These are phyloP conservation scores for Pogonomyrmex californicus DNA, from an alignment of 1,140 invertebrate genomes.

Conservation along the genomic window DNA sequence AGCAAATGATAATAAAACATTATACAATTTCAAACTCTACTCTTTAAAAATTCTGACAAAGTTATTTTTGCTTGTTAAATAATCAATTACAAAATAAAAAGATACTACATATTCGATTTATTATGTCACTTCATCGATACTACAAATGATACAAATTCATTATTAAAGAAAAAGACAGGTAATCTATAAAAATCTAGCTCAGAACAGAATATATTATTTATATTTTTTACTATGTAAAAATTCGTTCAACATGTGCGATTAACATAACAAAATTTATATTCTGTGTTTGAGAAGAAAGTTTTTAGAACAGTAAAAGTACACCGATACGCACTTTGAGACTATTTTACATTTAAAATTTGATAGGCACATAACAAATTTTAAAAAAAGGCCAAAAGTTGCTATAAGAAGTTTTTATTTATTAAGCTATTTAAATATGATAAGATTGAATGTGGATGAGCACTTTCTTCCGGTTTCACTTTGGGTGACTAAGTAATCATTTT, in stretches of 20 bases:
- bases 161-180: background rate
- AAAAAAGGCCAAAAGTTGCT: background rate
- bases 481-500: constrained; percentile 21
- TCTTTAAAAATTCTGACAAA: background rate
- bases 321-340: background rate
- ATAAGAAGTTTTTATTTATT: background rate
- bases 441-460: constrained; percentile 23
- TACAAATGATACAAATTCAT: background rate
- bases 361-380: background rate
- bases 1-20: background rate
- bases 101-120: background rate
- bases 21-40: background rate
- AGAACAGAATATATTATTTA: background rate
- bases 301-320: background rate
- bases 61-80: background rate
- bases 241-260: background rate
- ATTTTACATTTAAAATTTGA: background rate
- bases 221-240: background rate
- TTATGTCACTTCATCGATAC: background rate
- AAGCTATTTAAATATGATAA: background rate
- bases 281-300: background rate
- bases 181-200: background rate
- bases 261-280: background rate
- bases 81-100: background rate
- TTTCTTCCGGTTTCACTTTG: background rate